phyloP scores from a whole-genome alignment of 1,140 invertebrate genomes.

The Leptinotarsa undecemlineata region DNA sequence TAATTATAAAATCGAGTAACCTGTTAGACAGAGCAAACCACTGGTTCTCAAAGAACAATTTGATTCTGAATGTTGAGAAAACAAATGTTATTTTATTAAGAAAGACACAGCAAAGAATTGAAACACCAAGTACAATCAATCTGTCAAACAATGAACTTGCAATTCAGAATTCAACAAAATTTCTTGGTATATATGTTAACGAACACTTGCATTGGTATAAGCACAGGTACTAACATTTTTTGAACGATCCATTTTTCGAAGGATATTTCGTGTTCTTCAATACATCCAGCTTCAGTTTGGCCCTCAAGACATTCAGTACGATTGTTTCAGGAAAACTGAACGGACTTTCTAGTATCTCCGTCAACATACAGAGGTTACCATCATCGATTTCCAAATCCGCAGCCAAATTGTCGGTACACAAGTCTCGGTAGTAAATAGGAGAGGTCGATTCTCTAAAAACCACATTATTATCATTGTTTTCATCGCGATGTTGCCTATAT shows the following conservation, averaged over 20 bases:
- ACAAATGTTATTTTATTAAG: no score
- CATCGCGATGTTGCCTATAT: neutral
- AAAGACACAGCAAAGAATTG: no score
- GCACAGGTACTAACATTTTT: constrained; percentile 29
- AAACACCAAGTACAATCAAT: no score
- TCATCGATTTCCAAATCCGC: constrained; percentile 16
- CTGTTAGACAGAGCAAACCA: no score
- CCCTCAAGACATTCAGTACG: constrained; percentile 28
- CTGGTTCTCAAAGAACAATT: no score
- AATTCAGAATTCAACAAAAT: no score
- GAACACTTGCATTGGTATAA: no score
- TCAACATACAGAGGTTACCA: constrained; percentile 29
- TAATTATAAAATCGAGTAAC: no score
- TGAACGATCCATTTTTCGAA: constrained; percentile 16
- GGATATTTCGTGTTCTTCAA: constrained; percentile 26
- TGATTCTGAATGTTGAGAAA: no score
- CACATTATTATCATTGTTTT: no score
- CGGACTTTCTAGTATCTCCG: constrained; percentile 32
- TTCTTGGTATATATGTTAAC: no score
- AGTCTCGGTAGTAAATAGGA: constrained; percentile 26
- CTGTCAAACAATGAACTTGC: no score
- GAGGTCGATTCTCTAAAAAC: neutral
- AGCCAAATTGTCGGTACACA: constrained; percentile 29
- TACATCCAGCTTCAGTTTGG: constrained; percentile 30
- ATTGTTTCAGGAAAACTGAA: constrained; percentile 35